Evolutionary conservation across 2,888 invertebrate genomes (phyloP), one percentile per base, ranked within the genome.

Genomic region (Tipula vernalis): DNA sequence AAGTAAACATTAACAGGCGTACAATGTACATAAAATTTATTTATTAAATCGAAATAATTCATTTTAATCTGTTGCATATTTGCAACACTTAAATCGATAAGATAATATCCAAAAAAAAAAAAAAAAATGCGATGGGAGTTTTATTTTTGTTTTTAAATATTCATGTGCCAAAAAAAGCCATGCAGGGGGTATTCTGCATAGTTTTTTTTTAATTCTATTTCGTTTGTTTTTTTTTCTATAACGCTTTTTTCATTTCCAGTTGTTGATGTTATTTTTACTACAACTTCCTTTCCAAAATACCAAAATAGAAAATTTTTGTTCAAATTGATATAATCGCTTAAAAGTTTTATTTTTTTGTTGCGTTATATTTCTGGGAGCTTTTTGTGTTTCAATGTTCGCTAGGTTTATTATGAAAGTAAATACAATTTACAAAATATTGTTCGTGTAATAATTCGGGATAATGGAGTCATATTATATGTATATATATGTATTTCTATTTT

Each of bases 1-100:
- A 71, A 71, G 71, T 71, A 71, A 71, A 71, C 71, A 71, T 12
- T 71, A 71, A 28, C 71, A 47, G 28, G 47, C 13, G 47, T 12
- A 51, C 51, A 51, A 6, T n/a, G 51, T n/a, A 51, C 51, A 51
- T 4, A 71, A 28, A 28, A 10, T 71, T 51, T 51, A 51, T 51
- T 51, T 71, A 71, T 71, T 71, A 71, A 71, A 71, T 28, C 71
- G 71, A 71, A 71, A 71, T 71, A 71, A 71, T 71, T 71, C 71
- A 71, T 71, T 71, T 71, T 71, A 71, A 71, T 71, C 71, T 71
- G 71, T 71, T 71, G 71, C 71, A 71, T 28, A 71, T 28, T 71
- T 71, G 71, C 71, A 71, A 71, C 71, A 71, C 71, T 71, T 71
- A 71, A 71, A 71, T 71, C 71, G 71, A 71, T 71, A 71, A 71